These are phyloP conservation scores for Torymus tubicola DNA, from an alignment of 2,888 invertebrate genomes.

Conservation along the genomic window DNA sequence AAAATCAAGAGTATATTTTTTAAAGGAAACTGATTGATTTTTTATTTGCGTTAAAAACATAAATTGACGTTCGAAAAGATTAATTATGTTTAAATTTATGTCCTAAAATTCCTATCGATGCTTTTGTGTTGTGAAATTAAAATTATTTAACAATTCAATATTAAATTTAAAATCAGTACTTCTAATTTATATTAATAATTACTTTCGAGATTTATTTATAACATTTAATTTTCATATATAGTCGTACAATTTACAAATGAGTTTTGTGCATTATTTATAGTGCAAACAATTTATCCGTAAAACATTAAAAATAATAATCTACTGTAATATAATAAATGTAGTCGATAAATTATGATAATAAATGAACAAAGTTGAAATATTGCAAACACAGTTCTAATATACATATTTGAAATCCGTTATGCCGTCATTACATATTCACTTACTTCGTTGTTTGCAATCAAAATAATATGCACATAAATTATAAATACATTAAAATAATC, in stretches of 20 bases:
- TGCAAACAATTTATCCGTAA: conserved; percentile 52
- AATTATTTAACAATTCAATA: conserved; percentile 9
- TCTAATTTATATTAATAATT: conserved; percentile 14
- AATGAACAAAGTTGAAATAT: conserved; percentile 42
- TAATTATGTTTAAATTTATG: no score
- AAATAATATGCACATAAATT: conserved; percentile 25
- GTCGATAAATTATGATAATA: neutral
- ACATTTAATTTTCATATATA: conserved; percentile 44
- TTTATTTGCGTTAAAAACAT: neutral
- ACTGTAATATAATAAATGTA: conserved; percentile 9
- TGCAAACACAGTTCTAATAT: conserved; percentile 34
- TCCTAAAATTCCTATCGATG: no score
- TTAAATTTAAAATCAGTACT: neutral
- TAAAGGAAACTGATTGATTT: no score
- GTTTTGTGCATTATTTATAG: conserved; percentile 57
- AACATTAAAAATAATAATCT: conserved; percentile 47
- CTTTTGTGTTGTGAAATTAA: neutral
- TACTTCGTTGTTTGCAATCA: conserved; percentile 5
- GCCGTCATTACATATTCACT: conserved; percentile 4
- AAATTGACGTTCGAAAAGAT: neutral
- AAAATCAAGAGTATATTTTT: no score
- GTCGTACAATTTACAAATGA: conserved; percentile 52
- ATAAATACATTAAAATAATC: conserved; percentile 28
- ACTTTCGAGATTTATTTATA: conserved; percentile 48
- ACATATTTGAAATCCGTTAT: conserved; percentile 29